These are phyloP conservation scores for Acanthopleura granulata DNA, from an alignment of 2,888 invertebrate genomes.

Conservation along the genomic window DNA sequence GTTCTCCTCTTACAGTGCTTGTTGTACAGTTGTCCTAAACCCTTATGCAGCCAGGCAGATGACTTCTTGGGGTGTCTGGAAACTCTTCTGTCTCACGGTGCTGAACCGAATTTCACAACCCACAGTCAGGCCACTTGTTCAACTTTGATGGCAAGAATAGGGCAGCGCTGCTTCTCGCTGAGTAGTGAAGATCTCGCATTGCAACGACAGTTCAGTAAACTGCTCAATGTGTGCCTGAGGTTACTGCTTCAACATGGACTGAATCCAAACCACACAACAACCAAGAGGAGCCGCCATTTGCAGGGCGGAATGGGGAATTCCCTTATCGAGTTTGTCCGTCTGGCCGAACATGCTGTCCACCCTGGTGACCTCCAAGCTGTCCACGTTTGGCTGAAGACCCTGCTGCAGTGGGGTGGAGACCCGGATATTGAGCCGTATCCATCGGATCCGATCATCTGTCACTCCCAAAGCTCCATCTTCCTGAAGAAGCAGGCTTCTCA, in stretches of 20 bases:
- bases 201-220: slow-evolving; percentile 69
- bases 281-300: slow-evolving; percentile 66
- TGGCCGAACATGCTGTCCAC: slow-evolving; percentile 79
- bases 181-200: not conserved
- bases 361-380: slow-evolving; percentile 79
- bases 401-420: slow-evolving; percentile 82
- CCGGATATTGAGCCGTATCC: slow-evolving; percentile 77
- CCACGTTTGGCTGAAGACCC: slow-evolving; percentile 78
- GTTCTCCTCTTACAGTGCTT: slow-evolving; percentile 82
- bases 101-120: slow-evolving; percentile 79
- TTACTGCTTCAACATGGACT: slow-evolving; percentile 79
- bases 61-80: slow-evolving; percentile 79
- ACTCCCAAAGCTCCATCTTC: slow-evolving; percentile 72
- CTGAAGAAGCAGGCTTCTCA: slow-evolving; percentile 72
- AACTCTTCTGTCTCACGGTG: slow-evolving; percentile 79
- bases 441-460: slow-evolving; percentile 72
- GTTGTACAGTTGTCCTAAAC: slow-evolving; percentile 81
- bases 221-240: slow-evolving; percentile 78
- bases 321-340: slow-evolving; percentile 76
- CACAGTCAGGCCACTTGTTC: slow-evolving; percentile 78
- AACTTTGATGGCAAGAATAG: slow-evolving; percentile 48
- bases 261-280: slow-evolving; percentile 76
- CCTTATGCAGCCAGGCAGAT: slow-evolving; percentile 73
- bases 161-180: slow-evolving; percentile 39
- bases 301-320: slow-evolving; percentile 72